Conservation (phyloP, 2,797 vertebrate genomes). For the Prunella strophiata region DNA sequence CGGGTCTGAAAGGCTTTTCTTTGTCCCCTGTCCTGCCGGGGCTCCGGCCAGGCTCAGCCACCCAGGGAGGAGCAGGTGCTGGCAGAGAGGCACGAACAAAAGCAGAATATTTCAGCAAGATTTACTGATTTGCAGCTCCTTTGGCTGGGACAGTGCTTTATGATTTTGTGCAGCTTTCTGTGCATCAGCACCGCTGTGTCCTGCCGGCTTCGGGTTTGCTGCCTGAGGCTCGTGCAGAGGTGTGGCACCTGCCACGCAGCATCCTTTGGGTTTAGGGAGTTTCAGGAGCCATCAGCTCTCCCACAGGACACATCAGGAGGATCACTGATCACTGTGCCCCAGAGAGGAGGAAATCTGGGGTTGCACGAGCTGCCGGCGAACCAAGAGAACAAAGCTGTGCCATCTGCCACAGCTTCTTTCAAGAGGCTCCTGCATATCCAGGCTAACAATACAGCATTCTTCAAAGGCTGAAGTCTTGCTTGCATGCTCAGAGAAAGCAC, state of each 20-base stretch:
- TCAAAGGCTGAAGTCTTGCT: conserved; percentile 63
- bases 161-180: neutral
- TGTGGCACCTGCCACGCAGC: neutral
- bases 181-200: accelerated
- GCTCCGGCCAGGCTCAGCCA: conserved; percentile 31
- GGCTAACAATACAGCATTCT: conserved; percentile 41
- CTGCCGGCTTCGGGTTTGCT: accelerated
- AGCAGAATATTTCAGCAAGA: neutral
- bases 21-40: conserved; percentile 21
- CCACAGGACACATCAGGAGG: neutral
- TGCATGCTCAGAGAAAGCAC: conserved; percentile 20
- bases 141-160: neutral
- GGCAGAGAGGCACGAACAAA: conserved; percentile 26
- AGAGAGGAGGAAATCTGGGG: neutral
- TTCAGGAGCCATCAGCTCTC: neutral
- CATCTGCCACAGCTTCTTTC: conserved; percentile 64
- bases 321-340: neutral
- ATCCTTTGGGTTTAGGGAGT: neutral
- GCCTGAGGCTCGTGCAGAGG: accelerated
- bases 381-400: conserved; percentile 62
- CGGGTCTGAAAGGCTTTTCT: neutral
- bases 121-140: conserved; percentile 10
- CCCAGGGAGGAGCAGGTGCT: conserved; percentile 56
- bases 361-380: neutral
- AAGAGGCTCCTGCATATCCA: conserved; percentile 3